Base-by-base conservation (phyloP, 2,113 vertebrate species). In the Macrotus californicus region DNA sequence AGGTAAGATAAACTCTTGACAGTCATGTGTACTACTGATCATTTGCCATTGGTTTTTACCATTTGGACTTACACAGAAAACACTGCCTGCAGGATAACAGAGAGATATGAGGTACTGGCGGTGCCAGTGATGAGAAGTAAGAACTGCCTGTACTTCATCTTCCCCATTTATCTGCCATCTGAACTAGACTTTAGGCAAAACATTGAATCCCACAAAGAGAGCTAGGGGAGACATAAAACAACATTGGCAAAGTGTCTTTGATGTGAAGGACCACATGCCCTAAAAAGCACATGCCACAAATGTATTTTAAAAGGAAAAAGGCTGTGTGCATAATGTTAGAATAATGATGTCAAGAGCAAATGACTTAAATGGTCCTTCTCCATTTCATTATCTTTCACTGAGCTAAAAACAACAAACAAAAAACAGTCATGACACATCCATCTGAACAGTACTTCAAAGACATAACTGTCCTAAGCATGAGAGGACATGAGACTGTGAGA, bases 251-350 rank as follows among this genome's bases (percentile, higher is more conserved):
- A 91, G 52, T 89, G 89, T 48, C 39, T 61, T 93, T 86, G 52
- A 75, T 69, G 46, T 76, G 75, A 81, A 95, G 89, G 41, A 50
- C 77, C 54, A 85, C 67, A 89, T 73, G 41, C 83, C 59, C 73
- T 96, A 66, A 87, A 96, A 95, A 59, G 73, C 79, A 64, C 50
- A 87, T 86, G 64, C 89, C 89, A 90, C 93, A 94, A 97, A 91
- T 75, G 52, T 91, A 52, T 96, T 93, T 66, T 66, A 69, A 75
- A 84, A 94, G 89, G 72, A 89, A 86, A 88, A 70, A 52, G 54
- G 34, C 36, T 64, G 8, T 67, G 36, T 93, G 67, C 39, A 24
- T 70, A 66, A 84, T 80, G 83, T 34, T 95, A 66, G 54, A 56
- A 41, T 24, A 87, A 91, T 73, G 46, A 91, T 70, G 39, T 86